Conservation (phyloP, 2,888 invertebrate genomes). For the Mesoligia furuncula region DNA sequence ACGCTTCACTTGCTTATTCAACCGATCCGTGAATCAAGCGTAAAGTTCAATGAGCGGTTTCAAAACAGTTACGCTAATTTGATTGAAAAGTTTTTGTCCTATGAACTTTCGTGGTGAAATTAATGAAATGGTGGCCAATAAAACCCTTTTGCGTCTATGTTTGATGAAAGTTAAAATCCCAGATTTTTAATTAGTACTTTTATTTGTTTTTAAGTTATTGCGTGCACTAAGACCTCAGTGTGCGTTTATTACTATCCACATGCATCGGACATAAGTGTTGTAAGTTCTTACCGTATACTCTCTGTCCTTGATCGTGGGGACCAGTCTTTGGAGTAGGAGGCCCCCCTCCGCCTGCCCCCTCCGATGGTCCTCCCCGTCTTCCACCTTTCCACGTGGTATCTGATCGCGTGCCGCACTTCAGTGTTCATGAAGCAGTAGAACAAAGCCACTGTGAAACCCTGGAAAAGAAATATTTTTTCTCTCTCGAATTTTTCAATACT, state of each 20-base stretch:
- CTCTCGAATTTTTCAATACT: slow-evolving; percentile 1
- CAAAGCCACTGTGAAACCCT: slow-evolving; percentile 97
- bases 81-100: slow-evolving; percentile 27
- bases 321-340: slow-evolving; percentile 95
- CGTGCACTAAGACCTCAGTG: slow-evolving; percentile 37
- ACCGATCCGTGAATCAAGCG: slow-evolving; percentile 18
- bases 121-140: slow-evolving; percentile 42
- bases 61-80: slow-evolving; percentile 22
- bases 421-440: slow-evolving; percentile 98
- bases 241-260: slow-evolving; percentile 7
- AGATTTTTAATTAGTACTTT: slow-evolving; percentile 43
- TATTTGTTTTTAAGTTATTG: slow-evolving; percentile 26
- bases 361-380: slow-evolving; percentile 92
- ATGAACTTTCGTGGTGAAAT: slow-evolving; percentile 22
- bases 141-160: slow-evolving; percentile 24
- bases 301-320: slow-evolving; percentile 95
- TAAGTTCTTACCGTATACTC: slow-evolving; percentile 93
- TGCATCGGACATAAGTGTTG: slow-evolving; percentile 2
- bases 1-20: slow-evolving; percentile 18
- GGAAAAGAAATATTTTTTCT: slow-evolving; percentile 65
- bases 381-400: slow-evolving; percentile 96
- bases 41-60: neutral
- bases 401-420: slow-evolving; percentile 96
- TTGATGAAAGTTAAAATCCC: slow-evolving; percentile 26
- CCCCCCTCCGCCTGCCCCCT: slow-evolving; percentile 91